Evolutionary conservation across 2,888 invertebrate genomes (phyloP).

Genomic region (Acleris sparsana): DNA sequence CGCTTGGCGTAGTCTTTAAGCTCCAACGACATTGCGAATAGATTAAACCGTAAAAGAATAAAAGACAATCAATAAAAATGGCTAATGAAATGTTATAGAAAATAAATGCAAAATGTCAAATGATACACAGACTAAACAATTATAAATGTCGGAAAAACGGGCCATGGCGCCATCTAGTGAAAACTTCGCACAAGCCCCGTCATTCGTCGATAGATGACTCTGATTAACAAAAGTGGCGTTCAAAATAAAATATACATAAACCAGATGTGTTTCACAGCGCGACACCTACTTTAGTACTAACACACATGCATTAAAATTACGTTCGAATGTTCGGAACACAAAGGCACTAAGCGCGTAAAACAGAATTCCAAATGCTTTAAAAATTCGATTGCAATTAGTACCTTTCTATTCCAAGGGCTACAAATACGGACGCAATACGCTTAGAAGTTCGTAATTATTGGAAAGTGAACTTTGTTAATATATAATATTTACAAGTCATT

Average conservation of each 20-base stretch:
- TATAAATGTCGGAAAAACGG: not conserved
- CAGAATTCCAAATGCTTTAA: not conserved
- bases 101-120: not conserved
- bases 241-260: not conserved
- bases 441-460: constrained; percentile 7
- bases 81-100: not conserved
- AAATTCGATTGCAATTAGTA: not conserved
- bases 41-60: not conserved
- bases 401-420: constrained; percentile 5
- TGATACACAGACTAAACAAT: not conserved
- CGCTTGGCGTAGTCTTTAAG: too few relatives aligned
- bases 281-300: constrained; percentile 20
- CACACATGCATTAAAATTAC: constrained; percentile 28
- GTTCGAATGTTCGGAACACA: constrained; percentile 3
- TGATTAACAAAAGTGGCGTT: too few relatives aligned
- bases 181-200: not conserved
- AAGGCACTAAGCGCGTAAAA: not conserved
- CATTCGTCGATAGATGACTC: not conserved
- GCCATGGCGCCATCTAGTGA: not conserved
- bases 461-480: constrained; percentile 17
- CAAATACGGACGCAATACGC: constrained; percentile 23
- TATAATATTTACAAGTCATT: constrained; percentile 22
- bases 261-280: constrained; percentile 18
- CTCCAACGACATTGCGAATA: not conserved
- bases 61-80: not conserved